Conservation (phyloP, 2,113 vertebrate species). For the Serinus canaria region DNA sequence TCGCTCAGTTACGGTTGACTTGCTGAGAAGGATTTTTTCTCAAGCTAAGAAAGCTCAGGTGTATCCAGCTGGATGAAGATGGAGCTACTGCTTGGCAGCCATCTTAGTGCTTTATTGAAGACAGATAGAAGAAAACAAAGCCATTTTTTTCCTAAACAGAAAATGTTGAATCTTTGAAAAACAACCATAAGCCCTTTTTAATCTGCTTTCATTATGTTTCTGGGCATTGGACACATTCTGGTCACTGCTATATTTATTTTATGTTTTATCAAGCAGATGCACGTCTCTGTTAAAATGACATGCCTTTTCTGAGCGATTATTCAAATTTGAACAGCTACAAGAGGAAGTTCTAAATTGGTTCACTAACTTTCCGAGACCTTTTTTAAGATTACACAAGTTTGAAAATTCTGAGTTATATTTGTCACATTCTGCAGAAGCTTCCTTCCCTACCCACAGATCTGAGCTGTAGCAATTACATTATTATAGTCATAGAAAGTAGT, state of each 20-base stretch:
- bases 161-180: neutral
- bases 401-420: constrained; percentile 1
- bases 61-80: constrained; percentile 22
- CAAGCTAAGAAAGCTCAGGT: constrained; percentile 21
- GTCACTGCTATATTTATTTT: neutral
- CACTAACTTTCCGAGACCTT: constrained; percentile 1
- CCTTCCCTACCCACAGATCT: neutral
- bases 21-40: neutral
- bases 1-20: neutral
- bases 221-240: neutral
- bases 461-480: neutral
- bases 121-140: neutral
- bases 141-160: neutral
- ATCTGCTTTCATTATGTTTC: neutral
- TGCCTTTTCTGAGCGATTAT: neutral
- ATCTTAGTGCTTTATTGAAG: neutral
- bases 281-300: neutral
- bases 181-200: neutral
- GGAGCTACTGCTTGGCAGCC: constrained; percentile 21
- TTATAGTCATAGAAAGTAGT: neutral
- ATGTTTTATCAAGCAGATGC: neutral
- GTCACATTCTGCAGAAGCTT: neutral
- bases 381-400: neutral
- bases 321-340: neutral
- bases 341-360: constrained; percentile 8